Percentiles rank a stretch among this genome's conserved stretches.
phyloP scores from a whole-genome alignment of 2,888 invertebrate species.

The Eupithecia centaureata region DNA sequence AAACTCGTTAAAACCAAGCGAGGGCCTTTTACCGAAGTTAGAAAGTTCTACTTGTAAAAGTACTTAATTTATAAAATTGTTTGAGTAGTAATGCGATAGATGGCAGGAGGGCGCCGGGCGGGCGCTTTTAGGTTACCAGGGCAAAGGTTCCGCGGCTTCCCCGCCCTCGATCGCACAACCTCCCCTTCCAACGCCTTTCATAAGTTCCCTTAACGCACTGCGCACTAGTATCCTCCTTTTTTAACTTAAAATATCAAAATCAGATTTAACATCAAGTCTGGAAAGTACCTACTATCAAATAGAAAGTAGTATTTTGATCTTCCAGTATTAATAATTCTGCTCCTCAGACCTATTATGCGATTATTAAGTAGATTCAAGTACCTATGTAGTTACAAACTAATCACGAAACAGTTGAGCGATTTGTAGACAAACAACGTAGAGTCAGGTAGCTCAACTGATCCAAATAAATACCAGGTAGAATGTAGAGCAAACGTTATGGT shows the following conservation, averaged over 20 bases:
- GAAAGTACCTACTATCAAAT: no score
- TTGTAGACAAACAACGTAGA: background rate
- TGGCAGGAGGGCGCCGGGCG: conserved; percentile 46
- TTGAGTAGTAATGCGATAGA: background rate
- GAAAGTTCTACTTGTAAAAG: background rate
- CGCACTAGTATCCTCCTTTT: conserved; percentile 39
- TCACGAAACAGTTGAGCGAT: background rate
- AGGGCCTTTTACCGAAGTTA: background rate
- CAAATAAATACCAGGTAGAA: background rate
- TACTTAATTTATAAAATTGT: background rate
- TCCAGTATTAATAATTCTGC: no score
- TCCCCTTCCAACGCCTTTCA: conserved; percentile 47
- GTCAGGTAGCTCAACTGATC: background rate
- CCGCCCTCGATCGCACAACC: conserved; percentile 51
- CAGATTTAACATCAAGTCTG: background rate
- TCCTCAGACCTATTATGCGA: background rate
- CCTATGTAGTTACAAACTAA: background rate
- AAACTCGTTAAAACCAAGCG: conserved; percentile 7
- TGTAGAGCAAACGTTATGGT: background rate
- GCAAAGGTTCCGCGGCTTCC: conserved; percentile 65
- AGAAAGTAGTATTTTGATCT: no score
- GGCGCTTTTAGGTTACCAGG: conserved; percentile 73
- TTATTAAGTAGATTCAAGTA: background rate
- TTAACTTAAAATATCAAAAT: background rate
- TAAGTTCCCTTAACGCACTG: conserved; percentile 57